Base-by-base conservation (phyloP, 2,797 vertebrate species). In the Hipposideros larvatus region DNA sequence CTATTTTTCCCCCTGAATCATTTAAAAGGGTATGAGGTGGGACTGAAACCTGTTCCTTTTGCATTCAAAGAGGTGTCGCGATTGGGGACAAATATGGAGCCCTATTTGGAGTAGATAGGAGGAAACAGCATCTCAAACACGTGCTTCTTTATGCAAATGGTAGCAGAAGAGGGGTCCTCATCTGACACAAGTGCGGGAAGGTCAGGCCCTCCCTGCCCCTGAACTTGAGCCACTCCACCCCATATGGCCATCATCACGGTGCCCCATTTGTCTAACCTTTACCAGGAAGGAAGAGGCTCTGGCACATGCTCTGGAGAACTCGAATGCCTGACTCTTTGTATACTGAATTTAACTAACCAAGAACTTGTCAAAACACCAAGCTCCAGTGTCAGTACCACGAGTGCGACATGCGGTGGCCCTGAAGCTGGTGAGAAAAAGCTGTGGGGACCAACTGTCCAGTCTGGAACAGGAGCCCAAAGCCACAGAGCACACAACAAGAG, bases 211-310 rank as follows among this genome's bases (percentile, higher is more conserved):
- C 87, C 75, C 66, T 3, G 9, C 14, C 70, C 65, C 82, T 22
- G 55, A 96, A 91, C 87, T 22, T 19, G 55, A 97, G 86, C 95
- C 77, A 34, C 80, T 75, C 57, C 0, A 26, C 21, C 65, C 77
- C 97, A 95, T 93, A 87, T 92, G 93, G 97, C 96, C 97, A 94
- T 63, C 95, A 6, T 90, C 19, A 96, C 6, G 34, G 92, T 79
- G 65, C 87, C 53, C 0, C 93, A 95, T 97, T 97, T 97, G 91
- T 98, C 96, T 97, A 97, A 97, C 95, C 95, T 98, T 97, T 73
- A 68, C 93, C 34, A 93, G 96, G 96, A 98, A 97, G 97, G 98
- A 98, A 98, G 87, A 97, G 68, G 94, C 94, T 96, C 48, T 97
- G 97, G 94, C 92, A 94, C 21, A 0, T 31, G 84, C 70, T 71